Evolutionary conservation across 2,113 vertebrate genomes (phyloP).

Genomic region (Pardalotus punctatus): DNA sequence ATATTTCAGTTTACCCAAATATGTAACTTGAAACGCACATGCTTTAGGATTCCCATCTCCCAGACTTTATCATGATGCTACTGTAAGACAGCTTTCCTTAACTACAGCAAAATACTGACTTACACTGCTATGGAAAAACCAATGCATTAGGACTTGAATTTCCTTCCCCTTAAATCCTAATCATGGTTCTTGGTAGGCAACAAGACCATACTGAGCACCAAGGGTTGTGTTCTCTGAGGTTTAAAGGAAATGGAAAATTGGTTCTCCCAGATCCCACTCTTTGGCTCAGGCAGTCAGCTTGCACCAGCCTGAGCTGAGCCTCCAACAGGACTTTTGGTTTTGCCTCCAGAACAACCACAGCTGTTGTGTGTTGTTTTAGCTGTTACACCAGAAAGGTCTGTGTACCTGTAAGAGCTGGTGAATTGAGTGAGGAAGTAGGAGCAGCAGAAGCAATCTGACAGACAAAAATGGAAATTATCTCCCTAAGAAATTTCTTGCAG

Average conservation of each 20-base stretch:
- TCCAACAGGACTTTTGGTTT: not conserved
- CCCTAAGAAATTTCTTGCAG: not conserved
- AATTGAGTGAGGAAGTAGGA: not conserved
- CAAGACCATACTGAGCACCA: not conserved
- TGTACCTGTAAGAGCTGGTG: not conserved
- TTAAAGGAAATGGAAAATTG: not conserved
- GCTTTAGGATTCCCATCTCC: not conserved
- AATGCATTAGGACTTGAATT: not conserved
- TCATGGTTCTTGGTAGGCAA: not conserved
- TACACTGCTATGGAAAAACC: not conserved
- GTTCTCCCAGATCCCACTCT: not conserved
- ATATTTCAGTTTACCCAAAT: not conserved
- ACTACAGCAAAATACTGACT: not conserved
- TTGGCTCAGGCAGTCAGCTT: not conserved
- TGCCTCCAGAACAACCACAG: not conserved
- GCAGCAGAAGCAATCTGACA: not conserved
- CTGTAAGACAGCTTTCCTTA: not conserved
- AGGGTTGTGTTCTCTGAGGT: not conserved
- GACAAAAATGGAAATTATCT: not conserved
- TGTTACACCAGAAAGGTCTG: not conserved
- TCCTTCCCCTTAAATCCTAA: not conserved
- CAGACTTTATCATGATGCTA: not conserved
- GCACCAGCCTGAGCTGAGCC: not conserved
- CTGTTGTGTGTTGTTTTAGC: not conserved
- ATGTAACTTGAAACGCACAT: not conserved